A percentile compares a stretch with the other conserved stretches of the same genome.
Evolutionary conservation across 2,888 invertebrate genomes (phyloP).

Genomic region (Sesamia inferens): DNA sequence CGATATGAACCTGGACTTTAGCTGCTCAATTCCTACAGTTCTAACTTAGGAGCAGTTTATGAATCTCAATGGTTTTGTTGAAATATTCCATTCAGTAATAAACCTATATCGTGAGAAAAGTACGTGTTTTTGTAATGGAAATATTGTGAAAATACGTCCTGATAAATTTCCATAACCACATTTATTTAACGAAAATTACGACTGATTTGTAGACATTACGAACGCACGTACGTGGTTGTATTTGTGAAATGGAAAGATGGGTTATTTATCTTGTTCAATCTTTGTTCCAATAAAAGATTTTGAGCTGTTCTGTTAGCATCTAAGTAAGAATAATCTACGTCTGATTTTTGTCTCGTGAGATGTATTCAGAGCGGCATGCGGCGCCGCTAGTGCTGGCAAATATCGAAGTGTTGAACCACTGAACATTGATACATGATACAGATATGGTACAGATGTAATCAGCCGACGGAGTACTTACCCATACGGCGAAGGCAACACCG

Average conservation of each 20-base stretch:
- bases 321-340: conserved; percentile 52
- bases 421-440: conserved; percentile 87
- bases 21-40: conserved; percentile 47
- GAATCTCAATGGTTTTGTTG: conserved; percentile 3
- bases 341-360: conserved; percentile 91
- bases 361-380: conserved; percentile 84
- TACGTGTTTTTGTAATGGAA: conserved; percentile 49
- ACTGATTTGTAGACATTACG: conserved; percentile 34
- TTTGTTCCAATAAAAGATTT: conserved; percentile 23
- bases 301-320: conserved; percentile 56
- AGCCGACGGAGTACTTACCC: conserved; percentile 92
- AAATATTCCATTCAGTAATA: conserved; percentile 16
- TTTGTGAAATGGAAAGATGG: conserved; percentile 5
- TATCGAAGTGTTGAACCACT: conserved; percentile 88
- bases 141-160: conserved; percentile 6
- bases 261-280: conserved; percentile 4
- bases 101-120: conserved; percentile 24
- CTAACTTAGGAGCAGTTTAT: conserved; percentile 18
- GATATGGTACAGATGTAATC: conserved; percentile 70
- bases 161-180: conserved; percentile 6
- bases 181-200: conserved; percentile 9
- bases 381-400: conserved; percentile 88
- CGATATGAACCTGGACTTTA: conserved; percentile 58
- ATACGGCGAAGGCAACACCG: conserved; percentile 94
- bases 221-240: conserved; percentile 38